Conservation (phyloP, 2,888 invertebrate genomes). For the Agrotis puta region DNA sequence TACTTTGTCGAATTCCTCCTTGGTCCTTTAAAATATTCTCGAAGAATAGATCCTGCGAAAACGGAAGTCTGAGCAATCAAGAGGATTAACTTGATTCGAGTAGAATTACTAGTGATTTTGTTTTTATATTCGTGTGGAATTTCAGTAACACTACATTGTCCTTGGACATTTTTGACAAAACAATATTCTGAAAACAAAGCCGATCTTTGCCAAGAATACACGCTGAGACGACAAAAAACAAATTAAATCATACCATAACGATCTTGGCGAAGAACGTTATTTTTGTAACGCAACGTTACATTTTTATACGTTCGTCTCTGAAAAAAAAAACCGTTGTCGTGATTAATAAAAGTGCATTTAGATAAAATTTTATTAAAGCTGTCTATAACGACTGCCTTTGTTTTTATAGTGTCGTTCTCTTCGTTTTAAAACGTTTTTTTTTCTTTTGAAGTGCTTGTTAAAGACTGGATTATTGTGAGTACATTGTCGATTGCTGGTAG, state of each 20-base stretch:
- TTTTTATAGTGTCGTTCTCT: conserved; percentile 41
- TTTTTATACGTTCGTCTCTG: conserved; percentile 8
- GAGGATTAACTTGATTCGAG: not conserved
- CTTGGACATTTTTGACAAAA: conserved; percentile 3
- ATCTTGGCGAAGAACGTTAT: conserved; percentile 24
- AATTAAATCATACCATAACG: conserved; percentile 29
- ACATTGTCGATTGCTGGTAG: conserved; percentile 13
- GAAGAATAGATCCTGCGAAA: not conserved
- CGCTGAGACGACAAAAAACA: conserved; percentile 14
- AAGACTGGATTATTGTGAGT: conserved; percentile 28
- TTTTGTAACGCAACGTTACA: conserved; percentile 16
- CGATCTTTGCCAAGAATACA: conserved; percentile 40
- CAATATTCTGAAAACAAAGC: conserved; percentile 12
- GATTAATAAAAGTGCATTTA: conserved; percentile 51
- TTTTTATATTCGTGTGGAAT: not conserved
- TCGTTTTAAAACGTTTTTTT: conserved; percentile 27
- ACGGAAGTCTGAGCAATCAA: not conserved
- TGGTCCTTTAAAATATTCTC: not conserved
- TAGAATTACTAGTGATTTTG: not conserved
- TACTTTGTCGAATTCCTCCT: not conserved
- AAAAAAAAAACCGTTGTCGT: conserved; percentile 40
- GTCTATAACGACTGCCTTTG: conserved; percentile 32
- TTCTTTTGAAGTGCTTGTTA: conserved; percentile 39
- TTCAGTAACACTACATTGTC: not conserved
- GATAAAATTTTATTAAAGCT: conserved; percentile 38